Evolutionary conservation across 2,888 invertebrate genomes (phyloP).

Genomic region (Orthosia incerta): DNA sequence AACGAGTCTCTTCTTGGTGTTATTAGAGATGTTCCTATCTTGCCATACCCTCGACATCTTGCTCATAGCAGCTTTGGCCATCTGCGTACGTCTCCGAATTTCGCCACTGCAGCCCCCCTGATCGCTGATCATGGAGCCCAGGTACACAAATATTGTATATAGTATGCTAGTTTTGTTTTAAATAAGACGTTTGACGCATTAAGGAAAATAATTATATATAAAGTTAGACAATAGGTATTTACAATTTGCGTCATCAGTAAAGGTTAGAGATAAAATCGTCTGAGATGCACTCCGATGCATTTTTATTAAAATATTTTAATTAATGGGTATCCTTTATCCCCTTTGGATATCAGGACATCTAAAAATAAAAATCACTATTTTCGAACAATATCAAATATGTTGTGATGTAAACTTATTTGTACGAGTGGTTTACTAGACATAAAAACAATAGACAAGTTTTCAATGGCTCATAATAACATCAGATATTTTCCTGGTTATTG

Average conservation of each 20-base stretch:
- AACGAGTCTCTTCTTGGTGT: too few species aligned
- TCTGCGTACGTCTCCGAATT: too few species aligned
- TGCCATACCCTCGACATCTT: too few species aligned
- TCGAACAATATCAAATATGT: not conserved
- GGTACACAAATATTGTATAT: too few species aligned
- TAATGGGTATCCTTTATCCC: too few species aligned
- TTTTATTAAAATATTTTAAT: not conserved
- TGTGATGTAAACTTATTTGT: not conserved
- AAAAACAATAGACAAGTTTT: slow-evolving; percentile 6
- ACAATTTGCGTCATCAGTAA: slow-evolving; percentile 14
- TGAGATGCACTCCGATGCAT: not conserved
- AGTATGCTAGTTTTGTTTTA: too few species aligned
- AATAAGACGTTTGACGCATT: slow-evolving; percentile 15
- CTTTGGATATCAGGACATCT: too few species aligned
- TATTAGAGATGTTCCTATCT: too few species aligned
- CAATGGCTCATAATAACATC: slow-evolving; percentile 10
- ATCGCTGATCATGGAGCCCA: too few species aligned
- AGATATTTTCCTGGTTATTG: slow-evolving; percentile 1
- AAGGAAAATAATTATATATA: slow-evolving; percentile 20
- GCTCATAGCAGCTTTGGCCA: too few species aligned
- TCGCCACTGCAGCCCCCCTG: too few species aligned
- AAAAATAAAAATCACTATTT: not conserved
- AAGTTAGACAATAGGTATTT: not conserved
- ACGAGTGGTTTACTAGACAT: too few species aligned
- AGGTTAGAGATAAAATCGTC: not conserved